Evolutionary conservation across 2,797 vertebrate genomes (phyloP).

Genomic region (Acipenser transmontanus): DNA sequence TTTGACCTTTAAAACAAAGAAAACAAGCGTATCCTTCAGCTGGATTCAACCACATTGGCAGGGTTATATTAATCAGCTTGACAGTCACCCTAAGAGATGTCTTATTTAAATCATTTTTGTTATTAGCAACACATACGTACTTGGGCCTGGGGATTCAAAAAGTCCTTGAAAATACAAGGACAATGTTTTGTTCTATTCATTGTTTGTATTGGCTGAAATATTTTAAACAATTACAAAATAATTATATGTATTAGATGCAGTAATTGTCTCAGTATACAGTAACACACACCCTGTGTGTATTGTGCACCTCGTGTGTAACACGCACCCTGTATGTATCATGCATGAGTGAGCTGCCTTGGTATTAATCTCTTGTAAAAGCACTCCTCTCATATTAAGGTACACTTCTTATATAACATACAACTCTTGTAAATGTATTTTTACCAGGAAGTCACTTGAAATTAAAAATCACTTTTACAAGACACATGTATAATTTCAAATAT

Average conservation of each 20-base stretch:
- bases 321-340: no score
- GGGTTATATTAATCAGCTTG: slow-evolving; percentile 12
- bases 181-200: neutral
- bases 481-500: neutral
- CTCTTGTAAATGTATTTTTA: neutral
- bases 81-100: slow-evolving; percentile 12
- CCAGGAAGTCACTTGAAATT: neutral
- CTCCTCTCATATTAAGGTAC: no score
- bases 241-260: neutral
- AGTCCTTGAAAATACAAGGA: slow-evolving; percentile 16
- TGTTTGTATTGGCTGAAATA: neutral
- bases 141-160: slow-evolving; percentile 4
- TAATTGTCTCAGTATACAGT: neutral
- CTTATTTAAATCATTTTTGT: slow-evolving; percentile 22
- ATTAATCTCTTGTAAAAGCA: no score
- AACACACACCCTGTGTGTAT: neutral
- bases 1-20: slow-evolving; percentile 6
- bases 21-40: neutral
- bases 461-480: neutral
- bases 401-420: neutral
- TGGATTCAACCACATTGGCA: slow-evolving; percentile 4
- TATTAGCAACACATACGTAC: slow-evolving; percentile 12
- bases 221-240: no score
- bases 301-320: neutral
- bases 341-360: no score